These are phyloP conservation scores for Exephanes ischioxanthus DNA, from an alignment of 2,888 invertebrate genomes.

Conservation along the genomic window DNA sequence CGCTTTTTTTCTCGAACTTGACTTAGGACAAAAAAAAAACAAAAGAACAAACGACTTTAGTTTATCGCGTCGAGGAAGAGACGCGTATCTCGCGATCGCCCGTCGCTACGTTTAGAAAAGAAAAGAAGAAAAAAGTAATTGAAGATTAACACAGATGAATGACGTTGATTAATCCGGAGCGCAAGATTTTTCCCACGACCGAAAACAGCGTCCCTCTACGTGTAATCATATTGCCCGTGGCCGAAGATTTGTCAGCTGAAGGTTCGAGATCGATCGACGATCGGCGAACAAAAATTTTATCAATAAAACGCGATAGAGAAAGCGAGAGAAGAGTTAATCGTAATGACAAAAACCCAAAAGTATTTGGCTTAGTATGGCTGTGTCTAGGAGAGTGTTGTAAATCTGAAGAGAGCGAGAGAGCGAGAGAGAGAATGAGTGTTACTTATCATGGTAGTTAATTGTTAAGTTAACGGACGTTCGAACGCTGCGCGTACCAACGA, in stretches of 20 bases:
- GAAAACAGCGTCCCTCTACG: conserved; percentile 6
- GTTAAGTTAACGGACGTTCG: conserved; percentile 73
- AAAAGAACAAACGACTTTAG: conserved; percentile 27
- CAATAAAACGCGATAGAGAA: conserved; percentile 19
- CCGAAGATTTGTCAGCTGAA: conserved; percentile 7
- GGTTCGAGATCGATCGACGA: conserved; percentile 12
- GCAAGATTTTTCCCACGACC: conserved; percentile 31
- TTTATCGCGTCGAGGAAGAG: conserved; percentile 45
- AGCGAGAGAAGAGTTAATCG: conserved; percentile 61
- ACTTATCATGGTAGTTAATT: conserved; percentile 76
- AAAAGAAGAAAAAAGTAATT: too few species aligned
- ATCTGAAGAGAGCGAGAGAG: conserved; percentile 74
- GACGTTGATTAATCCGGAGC: conserved; percentile 18
- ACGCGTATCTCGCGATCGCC: not conserved
- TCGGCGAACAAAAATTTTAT: conserved; percentile 17
- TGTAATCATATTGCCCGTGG: not conserved
- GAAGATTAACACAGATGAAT: not conserved
- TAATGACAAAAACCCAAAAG: conserved; percentile 85
- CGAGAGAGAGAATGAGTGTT: conserved; percentile 68
- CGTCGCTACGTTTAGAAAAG: not conserved
- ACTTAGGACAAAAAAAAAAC: conserved; percentile 49
- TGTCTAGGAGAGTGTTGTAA: conserved; percentile 85
- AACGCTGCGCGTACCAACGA: conserved; percentile 75
- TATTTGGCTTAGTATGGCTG: conserved; percentile 88
- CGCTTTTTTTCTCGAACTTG: conserved; percentile 57